These are phyloP conservation scores for Macrotis lagotis DNA, from an alignment of 2,113 vertebrate genomes.

Conservation along the genomic window DNA sequence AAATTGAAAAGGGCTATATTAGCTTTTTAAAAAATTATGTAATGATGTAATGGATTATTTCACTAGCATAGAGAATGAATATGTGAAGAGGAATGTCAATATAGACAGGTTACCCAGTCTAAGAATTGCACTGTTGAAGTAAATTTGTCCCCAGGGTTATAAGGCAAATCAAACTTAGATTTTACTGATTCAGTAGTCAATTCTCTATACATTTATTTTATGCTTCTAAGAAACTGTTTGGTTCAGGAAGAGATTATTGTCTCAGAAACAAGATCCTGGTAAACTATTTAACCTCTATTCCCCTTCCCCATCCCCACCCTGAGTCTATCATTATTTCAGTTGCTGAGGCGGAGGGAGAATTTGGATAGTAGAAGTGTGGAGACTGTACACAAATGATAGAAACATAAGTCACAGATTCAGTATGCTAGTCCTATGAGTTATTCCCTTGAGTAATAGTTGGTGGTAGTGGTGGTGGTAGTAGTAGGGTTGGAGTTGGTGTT, in stretches of 20 bases:
- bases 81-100: background rate
- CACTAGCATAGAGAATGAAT: background rate
- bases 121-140: background rate
- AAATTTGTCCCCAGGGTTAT: background rate
- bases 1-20: background rate
- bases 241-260: background rate
- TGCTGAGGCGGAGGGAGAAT: background rate
- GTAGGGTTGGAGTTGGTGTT: background rate
- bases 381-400: background rate
- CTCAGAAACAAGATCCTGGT: background rate
- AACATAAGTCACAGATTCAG: background rate
- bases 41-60: background rate
- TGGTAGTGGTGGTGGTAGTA: too few species aligned
- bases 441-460: background rate
- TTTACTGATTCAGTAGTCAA: background rate
- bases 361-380: background rate
- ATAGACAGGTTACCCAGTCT: background rate
- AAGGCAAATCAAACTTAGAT: background rate
- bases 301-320: background rate
- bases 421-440: background rate
- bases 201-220: background rate
- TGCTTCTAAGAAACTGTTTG: background rate
- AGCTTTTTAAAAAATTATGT: background rate
- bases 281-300: background rate
- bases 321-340: background rate